Base-by-base conservation (phyloP, 2,888 invertebrate species). In the Catonia carolina region DNA sequence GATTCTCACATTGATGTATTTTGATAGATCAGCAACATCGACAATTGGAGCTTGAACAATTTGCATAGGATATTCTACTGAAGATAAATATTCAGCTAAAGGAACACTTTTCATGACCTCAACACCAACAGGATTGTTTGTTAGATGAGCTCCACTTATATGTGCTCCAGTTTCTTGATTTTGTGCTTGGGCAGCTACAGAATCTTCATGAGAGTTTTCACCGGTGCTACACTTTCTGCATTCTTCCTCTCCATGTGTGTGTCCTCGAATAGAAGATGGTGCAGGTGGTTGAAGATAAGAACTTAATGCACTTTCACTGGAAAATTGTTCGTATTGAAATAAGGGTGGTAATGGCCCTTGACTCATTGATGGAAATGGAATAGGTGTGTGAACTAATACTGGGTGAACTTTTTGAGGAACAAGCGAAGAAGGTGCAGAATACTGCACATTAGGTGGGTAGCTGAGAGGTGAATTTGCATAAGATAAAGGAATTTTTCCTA, bases 31-130 rank as follows among this genome's bases (percentile, higher is more conserved):
- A 52, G 77, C 76, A 39, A 84, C 72, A 65, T 85, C 85, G 54
- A 83, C 75, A n/a, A 83, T 67, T 15, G 85, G 83, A 14, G 89
- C 81, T 65, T 86, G 82, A 56, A 86, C 78, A 53, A 82, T 77
- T 62, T 84, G 83, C 39, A 84, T 78, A 8, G 87, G 85, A 70
- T 86, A 84, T 63, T 86, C 84, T 39, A 86, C 76, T 1, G 85
- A 83, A 39, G 85, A 82, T 1, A 85, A 75, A 65, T 78, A 86
- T 67, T 85, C 83, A 2, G 80, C 81, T 5, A 87, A 65, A 39
- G 83, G 82, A 52, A 86, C 75, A 67, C 86, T 85, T 65, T 82
- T 80, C 47, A 79, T 71, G 18, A 84, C 73, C 65, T 82, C 76
- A 8, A 82, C 73, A 62, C 27, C 27, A 6, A 76, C 74, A 41